phyloP scores from a whole-genome alignment of 2,113 vertebrate species.

The Malurus melanocephalus region DNA sequence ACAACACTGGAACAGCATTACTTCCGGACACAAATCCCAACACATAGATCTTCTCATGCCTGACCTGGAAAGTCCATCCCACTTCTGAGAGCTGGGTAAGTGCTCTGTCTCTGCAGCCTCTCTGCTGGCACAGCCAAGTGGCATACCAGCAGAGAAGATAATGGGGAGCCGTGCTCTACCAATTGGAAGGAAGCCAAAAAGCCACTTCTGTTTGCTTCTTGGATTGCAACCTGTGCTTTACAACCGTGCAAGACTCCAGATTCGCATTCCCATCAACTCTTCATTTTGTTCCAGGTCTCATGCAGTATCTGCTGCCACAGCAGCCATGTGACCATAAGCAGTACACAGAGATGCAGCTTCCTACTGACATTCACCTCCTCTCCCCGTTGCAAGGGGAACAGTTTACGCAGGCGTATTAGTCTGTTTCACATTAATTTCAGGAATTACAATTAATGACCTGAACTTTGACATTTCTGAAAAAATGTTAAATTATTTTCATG shows the following conservation, averaged over 20 bases:
- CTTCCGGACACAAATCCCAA: not conserved
- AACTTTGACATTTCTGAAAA: not conserved
- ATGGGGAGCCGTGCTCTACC: not conserved
- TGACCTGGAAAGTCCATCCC: conserved; percentile 15
- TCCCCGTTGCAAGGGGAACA: not conserved
- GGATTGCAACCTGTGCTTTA: not conserved
- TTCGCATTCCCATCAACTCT: not conserved
- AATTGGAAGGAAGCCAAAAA: conserved; percentile 29
- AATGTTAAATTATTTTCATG: not conserved
- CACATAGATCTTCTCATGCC: not conserved
- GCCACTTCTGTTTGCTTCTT: not conserved
- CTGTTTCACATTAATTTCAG: not conserved
- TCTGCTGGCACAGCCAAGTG: conserved; percentile 5
- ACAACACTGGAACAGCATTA: not conserved
- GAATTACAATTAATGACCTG: not conserved
- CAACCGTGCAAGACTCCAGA: not conserved
- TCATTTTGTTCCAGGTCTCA: not conserved
- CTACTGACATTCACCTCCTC: not conserved
- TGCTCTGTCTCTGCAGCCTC: not conserved
- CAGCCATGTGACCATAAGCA: not conserved
- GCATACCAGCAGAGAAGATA: not conserved
- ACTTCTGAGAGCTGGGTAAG: not conserved
- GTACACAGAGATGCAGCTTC: not conserved
- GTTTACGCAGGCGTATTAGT: not conserved
- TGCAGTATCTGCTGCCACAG: not conserved